Base-by-base conservation (phyloP, 1,140 invertebrate genomes). In the Coenobita brevimanus region DNA sequence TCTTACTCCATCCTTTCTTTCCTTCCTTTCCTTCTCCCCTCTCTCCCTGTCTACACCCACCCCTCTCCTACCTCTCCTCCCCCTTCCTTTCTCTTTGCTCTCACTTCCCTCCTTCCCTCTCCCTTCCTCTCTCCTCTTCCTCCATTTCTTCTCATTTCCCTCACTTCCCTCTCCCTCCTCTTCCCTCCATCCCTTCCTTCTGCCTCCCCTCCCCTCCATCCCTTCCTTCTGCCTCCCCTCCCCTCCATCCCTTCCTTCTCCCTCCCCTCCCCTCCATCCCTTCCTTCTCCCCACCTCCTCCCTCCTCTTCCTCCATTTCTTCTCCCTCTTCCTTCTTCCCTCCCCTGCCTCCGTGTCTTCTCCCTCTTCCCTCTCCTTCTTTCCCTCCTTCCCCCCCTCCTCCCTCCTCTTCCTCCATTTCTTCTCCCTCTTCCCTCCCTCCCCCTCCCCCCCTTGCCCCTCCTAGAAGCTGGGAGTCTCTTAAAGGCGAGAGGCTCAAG, bases 251-350 rank as follows among this genome's bases (percentile, higher is more conserved):
- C 38, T 38, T 43, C 71, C 41, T 38, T 75, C 71, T 71, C 71
- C 41, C 71, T 75, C 71, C 41, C 38, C 41, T 38, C 41, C 71
- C 41, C 71, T 75, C 71, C 41, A 27, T 43, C 38, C 38, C 38
- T 27, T 75, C 71, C 41, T 38, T 75, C 71, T 75, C 36, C 38
- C 71, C 38, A 24, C 38, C 71, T 73, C 71, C 38, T 36, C 71
- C 38, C 71, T 73, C 71, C 21, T 3, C 3, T 38, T 36, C 36
- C 36, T 73, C 36, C 33, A 10, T 30, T 15, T 30, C 10, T 36
- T 73, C 71, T 73, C 71, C 41, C 71, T 78, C 73, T 78, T 43
- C 50, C 73, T 78, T 43, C 50, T 43, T 78, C 73, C 50, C 73
- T 78, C 73, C 50, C 73, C 50, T n/a, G n/a, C n/a, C n/a, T n/a